Evolutionary conservation across 37 sponge, comb jelly and placozoan genomes (phyloP).

Genomic region (Agelas oroides): DNA sequence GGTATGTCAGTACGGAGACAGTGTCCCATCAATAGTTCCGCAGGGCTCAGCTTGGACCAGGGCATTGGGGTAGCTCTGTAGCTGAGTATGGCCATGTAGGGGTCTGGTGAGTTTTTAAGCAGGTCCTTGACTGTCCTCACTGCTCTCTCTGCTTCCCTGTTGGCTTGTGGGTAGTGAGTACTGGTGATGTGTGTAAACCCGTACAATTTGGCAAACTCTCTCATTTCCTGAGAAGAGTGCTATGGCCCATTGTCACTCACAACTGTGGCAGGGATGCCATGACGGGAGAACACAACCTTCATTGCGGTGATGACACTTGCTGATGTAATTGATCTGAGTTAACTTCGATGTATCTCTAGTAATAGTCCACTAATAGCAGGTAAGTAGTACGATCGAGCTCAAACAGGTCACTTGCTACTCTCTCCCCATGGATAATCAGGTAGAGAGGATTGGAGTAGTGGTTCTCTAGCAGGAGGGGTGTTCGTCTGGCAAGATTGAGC

Average conservation of each 20-base stretch:
- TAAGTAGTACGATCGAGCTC: constrained; percentile 27
- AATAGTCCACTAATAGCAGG: constrained; percentile 42
- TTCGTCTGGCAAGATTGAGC: not conserved
- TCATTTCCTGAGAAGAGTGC: not conserved
- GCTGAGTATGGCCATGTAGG: constrained; percentile 36
- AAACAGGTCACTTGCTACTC: constrained; percentile 30
- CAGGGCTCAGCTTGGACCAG: constrained; percentile 45
- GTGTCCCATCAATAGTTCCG: constrained; percentile 55
- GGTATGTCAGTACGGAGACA: constrained; percentile 29
- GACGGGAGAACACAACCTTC: not conserved
- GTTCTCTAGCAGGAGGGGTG: not conserved
- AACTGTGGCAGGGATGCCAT: not conserved
- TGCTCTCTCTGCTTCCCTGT: constrained; percentile 46
- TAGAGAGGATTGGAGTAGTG: not conserved
- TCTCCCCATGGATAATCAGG: constrained; percentile 36
- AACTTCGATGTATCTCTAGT: constrained; percentile 37
- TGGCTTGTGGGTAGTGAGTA: constrained; percentile 37
- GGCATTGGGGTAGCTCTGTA: constrained; percentile 51
- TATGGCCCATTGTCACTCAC: constrained; percentile 9
- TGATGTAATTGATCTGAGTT: constrained; percentile 23
- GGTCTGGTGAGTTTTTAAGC: constrained; percentile 10
- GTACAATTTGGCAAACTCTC: constrained; percentile 10
- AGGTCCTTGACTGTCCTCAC: constrained; percentile 52
- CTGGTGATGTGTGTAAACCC: constrained; percentile 26
- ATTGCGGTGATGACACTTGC: not conserved